Base-by-base conservation (phyloP, 2,797 vertebrate genomes). In the Acrossocheilus wenchowensis region DNA sequence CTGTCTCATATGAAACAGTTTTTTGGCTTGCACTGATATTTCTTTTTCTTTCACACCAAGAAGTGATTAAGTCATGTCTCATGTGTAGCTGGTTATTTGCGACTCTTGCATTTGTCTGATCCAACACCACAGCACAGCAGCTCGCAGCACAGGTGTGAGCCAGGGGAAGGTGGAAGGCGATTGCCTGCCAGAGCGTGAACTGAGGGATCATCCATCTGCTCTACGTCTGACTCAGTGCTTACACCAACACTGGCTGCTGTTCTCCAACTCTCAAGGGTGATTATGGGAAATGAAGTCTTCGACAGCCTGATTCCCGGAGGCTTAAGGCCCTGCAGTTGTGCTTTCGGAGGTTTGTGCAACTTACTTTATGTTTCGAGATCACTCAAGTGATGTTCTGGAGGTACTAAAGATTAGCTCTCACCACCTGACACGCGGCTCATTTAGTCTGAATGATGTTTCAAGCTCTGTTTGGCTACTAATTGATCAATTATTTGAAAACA, bases 231-330 rank as follows among this genome's bases (percentile, higher is more conserved):
- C n/a, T 88, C 54, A 77, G 71, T 78, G 83, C 79, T 60, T 75
- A 69, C 87, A 81, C 39, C 72, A 85, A 43, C 82, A 48, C 50
- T 66, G 74, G 73, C 54, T 72, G 82, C 57, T 81, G 71, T 64
- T 81, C 78, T 57, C 14, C n/a, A 34, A 57, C 12, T 87, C 82
- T 84, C 86, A 71, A 23, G 71, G 69, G 85, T 80, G 88, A 77
- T 89, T 68, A 89, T 87, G 85, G 85, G 78, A 84, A 75, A 89
- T 87, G 88, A 84, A 89, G 82, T 89, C 88, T 84, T 87, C 72
- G 21, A 43, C 83, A 78, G 72, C 14, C 68, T 60, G 2, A 57
- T 74, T 64, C 78, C 78, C 54, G 0, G 14, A 17, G 78, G 84
- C 30, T 50, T 81, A 72, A 43, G 19, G 26, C 64, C 64, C 39